Evolutionary conservation across 1,140 invertebrate species (phyloP), one percentile per base, ranked within the genome.

Genomic region (Lasaia peninsularis): DNA sequence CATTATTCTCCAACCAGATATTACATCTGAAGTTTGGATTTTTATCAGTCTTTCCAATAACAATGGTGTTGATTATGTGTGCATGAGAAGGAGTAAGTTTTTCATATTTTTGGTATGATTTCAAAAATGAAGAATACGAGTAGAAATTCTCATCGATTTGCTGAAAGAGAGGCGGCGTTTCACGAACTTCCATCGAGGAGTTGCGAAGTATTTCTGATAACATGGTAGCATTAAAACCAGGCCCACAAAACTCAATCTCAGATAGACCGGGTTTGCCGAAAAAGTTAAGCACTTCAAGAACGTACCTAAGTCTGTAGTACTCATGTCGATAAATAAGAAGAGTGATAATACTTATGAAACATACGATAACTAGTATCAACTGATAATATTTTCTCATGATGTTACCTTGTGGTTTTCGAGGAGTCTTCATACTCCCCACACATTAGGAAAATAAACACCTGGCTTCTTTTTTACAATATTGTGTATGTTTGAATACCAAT

Each of bases 341-440:
- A 14, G 92, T 91, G n/a, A 93, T 78, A 18, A 95, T 83, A 77
- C 94, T 94, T 8, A 94, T 67, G 55, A 91, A 69, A 12, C 93
- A 93, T 34, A 92, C 89, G 9, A 94, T 80, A 35, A 93, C 81
- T 49, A 95, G 83, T 48, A 92, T 80, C 52, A 94, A 89, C 80
- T 94, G 94, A 65, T 94, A 93, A 78, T 95, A 95, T 85, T 95
- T 95, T 79, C 91, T 92, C 94, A 95, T 95, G 62, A 67, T 82
- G 71, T 62, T 77, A 24, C 69, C 71, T 56, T 75, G 64, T 14
- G 80, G 60, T 62, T 83, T 82, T 53, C 81, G 72, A 60, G 68
- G 62, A 55, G 71, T 75, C 75, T 86, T 88, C 85, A 88, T 88
- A 33, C 10, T 56, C 44, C 59, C 49, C 28, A 33, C 18, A 51